Evolutionary conservation across 2,113 vertebrate genomes (phyloP), one percentile per base, ranked within the genome.

Genomic region (Hippolais icterina): DNA sequence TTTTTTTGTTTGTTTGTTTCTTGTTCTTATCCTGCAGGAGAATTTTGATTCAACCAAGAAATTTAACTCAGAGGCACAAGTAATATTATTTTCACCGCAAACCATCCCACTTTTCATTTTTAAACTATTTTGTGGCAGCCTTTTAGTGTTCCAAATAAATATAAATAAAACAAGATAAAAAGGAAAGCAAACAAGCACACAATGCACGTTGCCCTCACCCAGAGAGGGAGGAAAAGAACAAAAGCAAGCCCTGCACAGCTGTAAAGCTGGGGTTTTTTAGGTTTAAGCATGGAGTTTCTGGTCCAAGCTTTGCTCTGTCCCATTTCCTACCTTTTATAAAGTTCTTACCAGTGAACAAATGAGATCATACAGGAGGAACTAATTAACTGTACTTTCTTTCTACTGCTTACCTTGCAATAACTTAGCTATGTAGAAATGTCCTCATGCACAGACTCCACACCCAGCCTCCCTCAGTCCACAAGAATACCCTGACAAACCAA

Each of bases 381-480:
- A 76, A 88, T 92, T 89, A 94, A 69, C 56, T 90, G 89, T 59
- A 81, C 86, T 74, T 83, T 93, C 79, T 50, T 47, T 66, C 54
- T 4, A 2, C 39, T 77, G 47, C 60, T 81, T 86, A 83, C 83
- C 42, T 85, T 81, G 86, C 86, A 88, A 42, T 74, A 90, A 81
- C 29, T 77, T 25, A 47, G 22, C 54, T 39, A 70, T 3, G 6
- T 2, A 86, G 74, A 82, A 91, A 92, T 7, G 27, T 52, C 16
- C 50, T 93, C 63, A 39, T 24, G 72, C 35, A 87, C 37, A 87
- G 53, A 75, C 59, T 60, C 2, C 0, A 87, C 87, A 57, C 7
- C 14, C 78, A 79, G 37, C 8, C 29, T 77, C 49, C 13, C 39
- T 83, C 53, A 42, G 31, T 41, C 35, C 21, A 78, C 14, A n/a